Base-by-base conservation (phyloP, 2,888 invertebrate species). In the Yponomeuta evonymella region DNA sequence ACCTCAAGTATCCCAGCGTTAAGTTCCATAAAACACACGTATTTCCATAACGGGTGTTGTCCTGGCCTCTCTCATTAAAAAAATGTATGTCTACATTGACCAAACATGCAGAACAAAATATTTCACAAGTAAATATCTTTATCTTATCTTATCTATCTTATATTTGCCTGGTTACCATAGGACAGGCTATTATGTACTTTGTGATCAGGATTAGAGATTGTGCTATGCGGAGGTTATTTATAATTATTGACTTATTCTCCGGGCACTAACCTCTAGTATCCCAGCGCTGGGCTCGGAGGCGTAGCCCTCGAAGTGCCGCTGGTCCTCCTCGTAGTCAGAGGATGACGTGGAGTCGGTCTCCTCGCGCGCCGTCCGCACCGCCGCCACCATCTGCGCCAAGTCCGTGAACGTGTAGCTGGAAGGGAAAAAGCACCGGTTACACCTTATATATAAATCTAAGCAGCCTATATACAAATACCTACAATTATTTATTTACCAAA, bases 371-470 rank as follows among this genome's bases (percentile, higher is more conserved):
- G 94, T 93, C 6, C 94, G 93, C 69, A 98, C 95, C 76, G 97
- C 96, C 81, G 97, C 97, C 70, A 98, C 97, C 95, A 98, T 97
- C 88, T 97, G 97, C 0, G 98, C 98, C 72, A 98, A 92, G 92
- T 98, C 98, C 69, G 97, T 98, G 89, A 98, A 98, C 2, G 97
- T 97, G 82, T 97, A 97, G 73, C 94, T 94, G 75, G 83, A 86
- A 71, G 77, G 30, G 12, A 48, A 33, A 67, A 23, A 43, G 12
- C 43, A 58, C 51, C 15, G 15, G 9, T 43, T 43, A 43, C 1
- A 8, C 33, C 5, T 33, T 4, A 33, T 33, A 33, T 5, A 33
- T 33, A 43, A 43, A 43, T 43, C 5, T 43, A 43, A 43, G 8
- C 43, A 43, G 43, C 43, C 43, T 43, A 8, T 8, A 43, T 8